Conservation (phyloP, 2,113 vertebrate genomes). For the Ptyas mucosa region DNA sequence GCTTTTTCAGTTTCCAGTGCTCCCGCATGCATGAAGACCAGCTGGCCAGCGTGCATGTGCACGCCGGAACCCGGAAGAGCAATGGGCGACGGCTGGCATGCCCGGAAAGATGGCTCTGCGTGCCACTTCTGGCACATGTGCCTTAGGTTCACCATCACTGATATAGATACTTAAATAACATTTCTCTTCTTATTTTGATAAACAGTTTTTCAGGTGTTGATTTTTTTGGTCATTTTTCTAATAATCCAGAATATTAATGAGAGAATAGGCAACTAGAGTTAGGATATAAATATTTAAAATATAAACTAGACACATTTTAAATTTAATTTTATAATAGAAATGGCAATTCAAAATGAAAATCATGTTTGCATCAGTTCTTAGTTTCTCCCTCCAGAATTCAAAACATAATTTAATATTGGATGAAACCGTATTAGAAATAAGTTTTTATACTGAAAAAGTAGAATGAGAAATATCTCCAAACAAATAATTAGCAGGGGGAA, state of each 20-base stretch:
- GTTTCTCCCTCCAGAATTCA: neutral
- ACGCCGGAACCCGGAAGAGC: too few species aligned
- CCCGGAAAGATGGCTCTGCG: too few species aligned
- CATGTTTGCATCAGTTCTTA: neutral
- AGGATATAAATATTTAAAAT: neutral
- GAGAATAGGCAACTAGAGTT: neutral
- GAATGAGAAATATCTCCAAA: neutral
- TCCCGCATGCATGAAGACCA: too few species aligned
- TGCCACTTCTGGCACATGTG: too few species aligned
- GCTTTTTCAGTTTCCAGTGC: too few species aligned
- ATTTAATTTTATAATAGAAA: neutral
- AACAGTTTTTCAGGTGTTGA: neutral
- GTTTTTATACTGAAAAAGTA: neutral
- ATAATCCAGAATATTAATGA: neutral
- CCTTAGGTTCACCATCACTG: too few species aligned
- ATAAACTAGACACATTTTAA: neutral
- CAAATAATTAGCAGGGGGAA: neutral
- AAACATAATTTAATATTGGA: neutral
- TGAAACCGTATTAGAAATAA: neutral
- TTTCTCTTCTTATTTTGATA: neutral
- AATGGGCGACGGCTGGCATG: too few species aligned
- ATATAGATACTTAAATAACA: neutral
- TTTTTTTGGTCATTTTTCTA: slow-evolving; percentile 3
- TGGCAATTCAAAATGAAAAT: neutral
- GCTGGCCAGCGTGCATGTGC: too few species aligned